Evolutionary conservation across 2,113 vertebrate species (phyloP).

Genomic region (Pantherophis guttatus): DNA sequence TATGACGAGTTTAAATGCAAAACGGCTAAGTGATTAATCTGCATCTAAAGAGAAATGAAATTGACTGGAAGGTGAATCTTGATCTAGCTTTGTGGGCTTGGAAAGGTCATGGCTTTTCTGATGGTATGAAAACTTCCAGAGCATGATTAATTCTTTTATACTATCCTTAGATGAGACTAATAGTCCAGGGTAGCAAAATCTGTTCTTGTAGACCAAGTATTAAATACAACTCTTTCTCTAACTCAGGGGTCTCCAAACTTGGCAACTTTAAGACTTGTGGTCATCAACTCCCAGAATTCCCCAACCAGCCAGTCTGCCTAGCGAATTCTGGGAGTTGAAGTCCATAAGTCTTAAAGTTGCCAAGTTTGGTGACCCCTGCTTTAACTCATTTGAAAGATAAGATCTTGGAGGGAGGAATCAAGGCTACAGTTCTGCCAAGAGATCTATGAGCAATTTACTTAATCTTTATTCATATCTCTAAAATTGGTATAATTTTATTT

Average conservation of each 20-base stretch:
- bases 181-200: not conserved
- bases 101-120: slow-evolving; percentile 4
- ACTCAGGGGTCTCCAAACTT: not conserved
- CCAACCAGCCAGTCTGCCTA: too few relatives aligned
- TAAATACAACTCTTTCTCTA: not conserved
- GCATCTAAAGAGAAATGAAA: slow-evolving; percentile 19
- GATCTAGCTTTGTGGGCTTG: slow-evolving; percentile 2
- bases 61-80: not conserved
- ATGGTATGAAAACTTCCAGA: not conserved
- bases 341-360: too few relatives aligned
- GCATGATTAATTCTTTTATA: slow-evolving; percentile 16
- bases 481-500: not conserved
- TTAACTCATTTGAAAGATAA: not conserved
- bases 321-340: too few relatives aligned
- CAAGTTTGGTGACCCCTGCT: too few relatives aligned
- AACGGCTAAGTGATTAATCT: slow-evolving; percentile 18
- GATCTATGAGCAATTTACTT: not conserved
- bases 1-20: slow-evolving; percentile 18
- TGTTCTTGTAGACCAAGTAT: not conserved
- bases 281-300: too few relatives aligned
- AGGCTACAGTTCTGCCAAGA: not conserved
- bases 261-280: not conserved
- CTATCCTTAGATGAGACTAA: slow-evolving; percentile 19
- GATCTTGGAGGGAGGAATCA: not conserved
- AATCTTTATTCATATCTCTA: not conserved